These are phyloP conservation scores for Aphodius granarius DNA, from an alignment of 2,888 invertebrate genomes.

Conservation along the genomic window DNA sequence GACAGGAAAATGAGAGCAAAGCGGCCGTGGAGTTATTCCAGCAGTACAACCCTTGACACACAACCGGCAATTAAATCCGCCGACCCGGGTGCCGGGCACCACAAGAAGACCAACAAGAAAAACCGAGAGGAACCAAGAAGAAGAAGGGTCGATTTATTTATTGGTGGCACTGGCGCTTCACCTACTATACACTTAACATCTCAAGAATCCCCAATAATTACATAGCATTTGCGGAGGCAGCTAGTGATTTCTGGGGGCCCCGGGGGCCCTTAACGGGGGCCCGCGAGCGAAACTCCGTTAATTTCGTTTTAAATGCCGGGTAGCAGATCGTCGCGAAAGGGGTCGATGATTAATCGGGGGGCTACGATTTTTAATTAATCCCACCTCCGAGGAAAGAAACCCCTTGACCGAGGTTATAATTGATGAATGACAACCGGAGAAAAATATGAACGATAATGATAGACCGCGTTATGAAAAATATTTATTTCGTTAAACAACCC, in stretches of 20 bases:
- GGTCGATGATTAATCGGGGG: constrained; percentile 28
- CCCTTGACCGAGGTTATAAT: neutral
- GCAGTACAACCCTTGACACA: neutral
- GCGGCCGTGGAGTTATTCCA: neutral
- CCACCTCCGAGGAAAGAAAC: neutral
- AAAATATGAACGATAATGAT: constrained; percentile 4
- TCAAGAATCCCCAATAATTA: constrained; percentile 51
- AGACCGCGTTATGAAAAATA: neutral
- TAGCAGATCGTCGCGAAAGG: constrained; percentile 28
- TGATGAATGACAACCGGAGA: constrained; percentile 2
- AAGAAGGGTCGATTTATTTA: constrained; percentile 42
- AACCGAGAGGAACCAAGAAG: constrained; percentile 5
- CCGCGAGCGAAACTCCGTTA: constrained; percentile 38
- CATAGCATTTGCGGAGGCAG: constrained; percentile 46
- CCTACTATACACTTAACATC: constrained; percentile 50
- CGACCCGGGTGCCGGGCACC: neutral
- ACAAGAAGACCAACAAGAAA: constrained; percentile 9
- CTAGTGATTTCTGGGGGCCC: constrained; percentile 30
- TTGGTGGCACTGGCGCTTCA: constrained; percentile 52
- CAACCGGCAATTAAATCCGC: constrained; percentile 8
- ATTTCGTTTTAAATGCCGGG: constrained; percentile 41
- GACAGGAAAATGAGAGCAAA: neutral
- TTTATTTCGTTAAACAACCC: neutral
- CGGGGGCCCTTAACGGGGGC: constrained; percentile 13
- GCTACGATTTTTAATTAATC: constrained; percentile 27